Base-by-base conservation (phyloP, 2,888 invertebrate genomes). In the Steinernema scapterisci region DNA sequence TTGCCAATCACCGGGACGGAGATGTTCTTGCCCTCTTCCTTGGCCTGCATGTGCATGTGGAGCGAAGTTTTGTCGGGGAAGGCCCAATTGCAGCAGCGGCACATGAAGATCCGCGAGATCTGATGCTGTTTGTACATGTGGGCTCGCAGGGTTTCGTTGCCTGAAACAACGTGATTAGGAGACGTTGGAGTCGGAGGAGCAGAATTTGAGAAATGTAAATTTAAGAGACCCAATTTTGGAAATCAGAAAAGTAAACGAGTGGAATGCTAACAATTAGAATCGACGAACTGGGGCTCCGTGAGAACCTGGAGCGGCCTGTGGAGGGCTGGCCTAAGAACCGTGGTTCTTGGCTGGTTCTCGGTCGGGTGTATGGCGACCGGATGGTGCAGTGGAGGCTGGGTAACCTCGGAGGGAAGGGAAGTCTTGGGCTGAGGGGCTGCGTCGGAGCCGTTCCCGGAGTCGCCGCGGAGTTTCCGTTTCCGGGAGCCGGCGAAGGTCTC, bases 41-140 rank as follows among this genome's bases (percentile, higher is more conserved):
- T 71, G 16, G 71, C 63, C 75, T 84, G 84, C 52, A 85, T 80
- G 74, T 85, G 85, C 48, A 84, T 79, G 74, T 85, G 85, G 13
- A 85, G 81, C 23, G 77, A 76, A 0, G 83, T 82, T 73, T 85
- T 85, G 78, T 85, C 85, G 7, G 85, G 83, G 54, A 85, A 85
- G 0, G 85, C 85, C 85, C 85, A 85, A 73, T 85, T 85, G 76
- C 85, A 85, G 75, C 85, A 85, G 9, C 85, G 78, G 75, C 85
- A 85, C 84, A 85, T 85, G 81, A 84, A 85, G 83, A 84, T 84
- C 51, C 85, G 76, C 6, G 83, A 81, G 74, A 85, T 83, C 72
- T 82, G 82, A 72, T 85, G 85, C 70, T 83, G 80, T 63, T 82
- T 82, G 80, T 81, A 84, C 85, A 85, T 85, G 78, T 85, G 85